These are phyloP conservation scores for Drosophila kanapiae DNA, from an alignment of 1,140 invertebrate species.

Conservation along the genomic window DNA sequence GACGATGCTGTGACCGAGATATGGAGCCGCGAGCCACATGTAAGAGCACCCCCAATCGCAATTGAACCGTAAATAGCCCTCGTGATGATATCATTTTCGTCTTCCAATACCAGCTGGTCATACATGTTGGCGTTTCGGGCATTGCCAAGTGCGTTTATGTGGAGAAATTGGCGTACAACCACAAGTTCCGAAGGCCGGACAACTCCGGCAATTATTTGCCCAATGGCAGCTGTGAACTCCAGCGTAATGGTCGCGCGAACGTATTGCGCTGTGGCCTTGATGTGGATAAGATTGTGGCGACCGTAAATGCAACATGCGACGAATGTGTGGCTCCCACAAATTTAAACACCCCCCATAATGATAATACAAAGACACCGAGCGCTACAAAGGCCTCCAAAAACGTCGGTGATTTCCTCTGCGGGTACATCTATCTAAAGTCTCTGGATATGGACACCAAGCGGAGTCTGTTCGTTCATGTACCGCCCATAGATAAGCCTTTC, in stretches of 20 bases:
- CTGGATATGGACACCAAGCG: slow-evolving; percentile 85
- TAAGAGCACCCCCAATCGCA: slow-evolving; percentile 18
- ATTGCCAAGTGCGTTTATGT: slow-evolving; percentile 86
- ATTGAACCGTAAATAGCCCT: slow-evolving; percentile 40
- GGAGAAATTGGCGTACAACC: slow-evolving; percentile 86
- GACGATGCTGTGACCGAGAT: slow-evolving; percentile 86
- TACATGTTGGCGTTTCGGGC: slow-evolving; percentile 88
- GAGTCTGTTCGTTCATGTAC: slow-evolving; percentile 88
- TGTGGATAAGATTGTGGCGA: slow-evolving; percentile 85
- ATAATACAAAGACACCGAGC: neutral
- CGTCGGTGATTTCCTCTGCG: slow-evolving; percentile 87
- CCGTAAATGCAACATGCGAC: slow-evolving; percentile 62
- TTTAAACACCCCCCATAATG: neutral
- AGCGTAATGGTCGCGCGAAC: slow-evolving; percentile 66
- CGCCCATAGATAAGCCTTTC: slow-evolving; percentile 87
- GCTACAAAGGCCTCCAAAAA: slow-evolving; percentile 61
- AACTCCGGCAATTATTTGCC: slow-evolving; percentile 78
- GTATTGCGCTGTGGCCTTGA: slow-evolving; percentile 85
- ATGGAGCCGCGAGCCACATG: slow-evolving; percentile 88
- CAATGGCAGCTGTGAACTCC: slow-evolving; percentile 74
- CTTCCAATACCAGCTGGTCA: slow-evolving; percentile 85
- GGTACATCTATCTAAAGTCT: slow-evolving; percentile 88
- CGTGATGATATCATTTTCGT: slow-evolving; percentile 50
- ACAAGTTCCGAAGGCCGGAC: slow-evolving; percentile 86
- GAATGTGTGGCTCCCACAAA: slow-evolving; percentile 47